Base-by-base conservation (phyloP, 1,140 invertebrate species). In the Platorchestia sp. region DNA sequence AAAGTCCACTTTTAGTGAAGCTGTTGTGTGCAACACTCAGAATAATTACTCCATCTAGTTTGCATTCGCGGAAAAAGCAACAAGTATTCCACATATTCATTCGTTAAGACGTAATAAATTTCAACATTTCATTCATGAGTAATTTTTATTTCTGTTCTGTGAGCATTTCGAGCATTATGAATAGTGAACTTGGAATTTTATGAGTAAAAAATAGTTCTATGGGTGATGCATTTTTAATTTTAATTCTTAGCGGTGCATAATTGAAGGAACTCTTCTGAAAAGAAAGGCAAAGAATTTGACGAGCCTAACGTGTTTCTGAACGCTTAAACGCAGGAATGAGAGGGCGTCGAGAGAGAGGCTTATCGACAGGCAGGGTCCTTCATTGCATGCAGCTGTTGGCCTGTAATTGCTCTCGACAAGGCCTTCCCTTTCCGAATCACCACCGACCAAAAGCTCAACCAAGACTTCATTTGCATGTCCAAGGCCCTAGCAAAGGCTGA, bases 361-460 rank as follows among this genome's bases (percentile, higher is more conserved):
- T 75, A 75, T 75, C 59, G 59, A 75, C 59, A 75, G 59, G 59
- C 59, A 75, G 59, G 27, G 59, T 75, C 59, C 59, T 75, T 75
- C 59, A 75, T 75, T 75, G 59, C 59, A 75, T 75, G 59, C 59
- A 75, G 59, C 59, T 75, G 59, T 75, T 75, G 59, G 59, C 59
- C 43, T 89, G 91, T 47, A 93, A 93, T 93, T 93, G 91, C 91
- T 45, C 91, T 93, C 43, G 91, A 93, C 91, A 47, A 93, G 43
- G 41, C 45, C 91, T 45, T 45, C 91, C 91, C 91, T 45, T 45
- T 93, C 45, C 91, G 43, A 93, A 44, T 47, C 43, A 47, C 91
- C 44, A n/a, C 91, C 43, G 91, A 45, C 91, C 91, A 93, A 89
- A 93, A 93, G 91, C 91, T 45, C 43, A 93, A 45, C 45, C 91